Base-by-base conservation (phyloP, 2,113 vertebrate species). In the Heteronetta atricapilla region DNA sequence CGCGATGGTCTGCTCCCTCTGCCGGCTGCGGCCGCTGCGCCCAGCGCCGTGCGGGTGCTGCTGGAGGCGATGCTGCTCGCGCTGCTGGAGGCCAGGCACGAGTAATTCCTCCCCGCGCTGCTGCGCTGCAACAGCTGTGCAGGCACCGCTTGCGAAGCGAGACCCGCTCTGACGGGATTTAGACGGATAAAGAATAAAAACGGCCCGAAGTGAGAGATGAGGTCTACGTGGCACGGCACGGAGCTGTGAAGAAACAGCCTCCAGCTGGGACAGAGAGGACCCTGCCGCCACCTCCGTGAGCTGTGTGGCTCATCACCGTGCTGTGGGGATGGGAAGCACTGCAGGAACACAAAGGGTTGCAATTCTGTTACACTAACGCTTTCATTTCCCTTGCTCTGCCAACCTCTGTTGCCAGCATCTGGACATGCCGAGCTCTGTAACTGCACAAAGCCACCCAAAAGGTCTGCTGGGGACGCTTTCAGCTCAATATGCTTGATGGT, bases 1-100 rank as follows among this genome's bases (percentile, higher is more conserved):
- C 7, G 53, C 55, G 36, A 23, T 28, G 87, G 26, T 36, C 63
- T 60, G 3, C 95, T 91, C 96, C 96, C 89, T 90, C 97, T 97
- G 89, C 86, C 17, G 95, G 95, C 55, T 8, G 70, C 17, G 17
- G 18, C 42, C 1, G 0, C 60, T 8, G 42, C 0, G 7, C 33
- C 7, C 59, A 1, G 78, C 48, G 46, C 2, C 55, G 48, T 29
- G 59, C 1, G 2, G 40, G 46, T 0, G 5, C 69, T 34, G 53
- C 29, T 0, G 0, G 18, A 34, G 42, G 18, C 0, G 5, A 53
- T 17, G 87, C 68, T 15, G 15, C 55, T 48, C 0, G 2, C 46
- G 68, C 58, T 12, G 53, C 0, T 4, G 4, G 16, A 26, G 34
- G 0, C 11, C 72, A 7, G n/a, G 68, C 64, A 23, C 1, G 2